These are phyloP conservation scores for Struthio camelus DNA, from an alignment of 2,113 vertebrate species.

Conservation along the genomic window DNA sequence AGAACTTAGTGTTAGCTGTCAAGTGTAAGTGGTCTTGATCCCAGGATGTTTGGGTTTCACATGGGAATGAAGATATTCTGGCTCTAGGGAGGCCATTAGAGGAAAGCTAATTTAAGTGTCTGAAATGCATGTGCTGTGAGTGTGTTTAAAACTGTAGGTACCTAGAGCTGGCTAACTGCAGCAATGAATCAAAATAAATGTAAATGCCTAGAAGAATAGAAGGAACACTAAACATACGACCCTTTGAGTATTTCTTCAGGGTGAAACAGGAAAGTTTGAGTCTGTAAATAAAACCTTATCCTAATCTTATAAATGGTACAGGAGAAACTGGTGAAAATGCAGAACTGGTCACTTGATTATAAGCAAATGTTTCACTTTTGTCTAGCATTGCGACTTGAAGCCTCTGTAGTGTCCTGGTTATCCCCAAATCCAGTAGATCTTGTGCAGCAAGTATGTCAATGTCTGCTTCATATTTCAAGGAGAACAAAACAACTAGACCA, in stretches of 20 bases:
- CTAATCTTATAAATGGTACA: slow-evolving; percentile 69
- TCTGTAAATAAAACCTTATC: slow-evolving; percentile 69
- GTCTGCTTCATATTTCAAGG: slow-evolving; percentile 60
- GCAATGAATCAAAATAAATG: slow-evolving; percentile 51
- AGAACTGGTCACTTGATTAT: slow-evolving; percentile 59
- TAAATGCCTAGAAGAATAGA: slow-evolving; percentile 35
- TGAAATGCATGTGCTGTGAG: background rate
- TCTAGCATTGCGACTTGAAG: slow-evolving; percentile 26
- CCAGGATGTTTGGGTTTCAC: background rate
- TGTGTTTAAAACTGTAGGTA: background rate
- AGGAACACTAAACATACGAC: slow-evolving; percentile 50
- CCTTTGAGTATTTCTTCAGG: slow-evolving; percentile 13
- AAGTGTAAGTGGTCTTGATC: background rate
- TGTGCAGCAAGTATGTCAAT: slow-evolving; percentile 40
- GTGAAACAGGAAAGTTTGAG: slow-evolving; percentile 23
- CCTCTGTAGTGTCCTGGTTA: slow-evolving; percentile 36
- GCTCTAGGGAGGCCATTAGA: background rate
- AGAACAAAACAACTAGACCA: background rate
- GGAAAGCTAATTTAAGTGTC: background rate
- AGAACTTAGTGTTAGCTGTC: background rate
- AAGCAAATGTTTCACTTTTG: slow-evolving; percentile 55
- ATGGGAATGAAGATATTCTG: background rate
- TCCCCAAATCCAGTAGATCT: slow-evolving; percentile 60
- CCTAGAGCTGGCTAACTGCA: background rate
- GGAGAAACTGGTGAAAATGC: slow-evolving; percentile 72